Percentiles rank a stretch among this genome's conserved stretches.
Conservation (phyloP, 2,113 vertebrate species). For the Oreochromis spilurus region DNA sequence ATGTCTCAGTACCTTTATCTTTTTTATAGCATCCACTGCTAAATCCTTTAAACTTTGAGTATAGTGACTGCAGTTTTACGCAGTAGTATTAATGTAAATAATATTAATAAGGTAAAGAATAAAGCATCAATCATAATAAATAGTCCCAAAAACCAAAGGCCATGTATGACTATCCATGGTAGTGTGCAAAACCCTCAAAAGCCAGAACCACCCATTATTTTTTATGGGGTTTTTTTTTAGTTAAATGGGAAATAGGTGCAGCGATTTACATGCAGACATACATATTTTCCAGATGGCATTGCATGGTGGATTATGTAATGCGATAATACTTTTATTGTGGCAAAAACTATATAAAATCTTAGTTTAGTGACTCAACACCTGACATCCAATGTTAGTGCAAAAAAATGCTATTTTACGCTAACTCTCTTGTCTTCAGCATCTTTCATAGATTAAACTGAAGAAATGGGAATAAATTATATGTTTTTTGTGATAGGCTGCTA, state of each 20-base stretch:
- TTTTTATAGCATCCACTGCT: neutral
- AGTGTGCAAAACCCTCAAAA: neutral
- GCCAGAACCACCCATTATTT: neutral
- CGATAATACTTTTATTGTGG: neutral
- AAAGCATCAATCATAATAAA: neutral
- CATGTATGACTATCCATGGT: neutral
- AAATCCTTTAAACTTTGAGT: neutral
- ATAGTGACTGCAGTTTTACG: neutral
- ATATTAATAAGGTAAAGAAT: neutral
- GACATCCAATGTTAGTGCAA: neutral
- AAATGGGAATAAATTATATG: neutral
- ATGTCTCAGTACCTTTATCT: neutral
- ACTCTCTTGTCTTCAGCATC: neutral
- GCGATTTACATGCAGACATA: neutral
- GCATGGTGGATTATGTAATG: neutral
- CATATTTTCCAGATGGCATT: neutral
- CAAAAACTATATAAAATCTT: neutral
- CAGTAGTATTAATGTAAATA: neutral
- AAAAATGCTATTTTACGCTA: neutral
- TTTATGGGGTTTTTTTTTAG: accelerated
- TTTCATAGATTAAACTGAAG: neutral
- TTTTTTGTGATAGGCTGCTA: neutral
- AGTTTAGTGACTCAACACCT: neutral
- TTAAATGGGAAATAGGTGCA: neutral
- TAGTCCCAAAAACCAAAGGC: neutral